A percentile compares a stretch with the other conserved stretches of the same genome.
Evolutionary conservation across 2,113 vertebrate genomes (phyloP).

Genomic region (Lophura nycthemera): DNA sequence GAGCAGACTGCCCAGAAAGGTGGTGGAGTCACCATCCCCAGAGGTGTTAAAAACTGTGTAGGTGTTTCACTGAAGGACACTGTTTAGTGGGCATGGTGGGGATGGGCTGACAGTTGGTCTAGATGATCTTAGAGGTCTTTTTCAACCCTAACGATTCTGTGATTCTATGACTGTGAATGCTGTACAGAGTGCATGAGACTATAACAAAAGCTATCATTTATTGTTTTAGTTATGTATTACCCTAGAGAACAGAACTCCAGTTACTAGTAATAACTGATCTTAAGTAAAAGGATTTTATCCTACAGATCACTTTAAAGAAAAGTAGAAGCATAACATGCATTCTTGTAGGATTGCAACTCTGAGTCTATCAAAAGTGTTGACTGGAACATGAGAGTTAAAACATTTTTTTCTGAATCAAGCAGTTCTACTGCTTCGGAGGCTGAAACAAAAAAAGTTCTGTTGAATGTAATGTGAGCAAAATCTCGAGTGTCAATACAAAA

Average conservation of each 20-base stretch:
- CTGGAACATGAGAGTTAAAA: neutral
- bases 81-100: too few species aligned
- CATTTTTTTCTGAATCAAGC: neutral
- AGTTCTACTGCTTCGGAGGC: neutral
- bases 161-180: rapidly evolving
- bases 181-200: rapidly evolving
- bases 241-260: neutral
- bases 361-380: neutral
- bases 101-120: too few species aligned
- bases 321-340: neutral
- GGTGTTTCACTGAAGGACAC: too few species aligned
- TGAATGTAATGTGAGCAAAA: neutral
- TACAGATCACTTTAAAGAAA: neutral
- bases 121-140: too few species aligned
- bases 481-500: neutral
- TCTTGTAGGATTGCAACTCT: neutral
- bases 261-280: neutral
- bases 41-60: too few species aligned
- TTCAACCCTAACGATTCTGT: too few species aligned
- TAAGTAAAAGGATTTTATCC: neutral
- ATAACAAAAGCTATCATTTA: neutral
- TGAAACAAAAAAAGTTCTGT: neutral
- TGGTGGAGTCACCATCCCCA: too few species aligned
- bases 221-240: neutral
- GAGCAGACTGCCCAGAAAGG: too few species aligned